These are phyloP conservation scores for Melanotaenia duboulayi DNA, from an alignment of 2,113 vertebrate genomes.

Conservation along the genomic window DNA sequence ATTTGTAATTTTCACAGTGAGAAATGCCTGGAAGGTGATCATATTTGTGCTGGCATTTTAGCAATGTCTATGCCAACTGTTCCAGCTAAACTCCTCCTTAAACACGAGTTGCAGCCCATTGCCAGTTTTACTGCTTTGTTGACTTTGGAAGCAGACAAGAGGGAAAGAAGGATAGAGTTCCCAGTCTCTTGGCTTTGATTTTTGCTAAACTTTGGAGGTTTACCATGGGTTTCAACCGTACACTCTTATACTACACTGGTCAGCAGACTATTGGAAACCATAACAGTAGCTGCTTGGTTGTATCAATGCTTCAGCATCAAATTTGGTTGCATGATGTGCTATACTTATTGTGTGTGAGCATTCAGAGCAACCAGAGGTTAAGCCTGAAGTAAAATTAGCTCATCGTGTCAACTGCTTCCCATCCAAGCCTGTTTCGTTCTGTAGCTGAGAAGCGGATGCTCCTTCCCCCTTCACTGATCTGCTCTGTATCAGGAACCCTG, in stretches of 20 bases:
- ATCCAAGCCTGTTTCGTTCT: slow-evolving; percentile 23
- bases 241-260: slow-evolving; percentile 18
- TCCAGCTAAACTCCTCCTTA: slow-evolving; percentile 44
- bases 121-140: slow-evolving; percentile 56
- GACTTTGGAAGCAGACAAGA: slow-evolving; percentile 56
- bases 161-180: slow-evolving; percentile 28
- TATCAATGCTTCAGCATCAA: not conserved
- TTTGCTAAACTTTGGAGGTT: slow-evolving; percentile 45
- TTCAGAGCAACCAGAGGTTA: slow-evolving; percentile 19
- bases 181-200: slow-evolving; percentile 38
- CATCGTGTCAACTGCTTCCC: slow-evolving; percentile 15
- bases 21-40: slow-evolving; percentile 23
- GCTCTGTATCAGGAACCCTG: slow-evolving; percentile 41
- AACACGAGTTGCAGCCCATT: slow-evolving; percentile 40
- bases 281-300: slow-evolving; percentile 15
- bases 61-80: slow-evolving; percentile 16
- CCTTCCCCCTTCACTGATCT: slow-evolving; percentile 27
- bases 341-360: not conserved
- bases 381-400: slow-evolving; percentile 48
- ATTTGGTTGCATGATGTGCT: not conserved
- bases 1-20: slow-evolving; percentile 32
- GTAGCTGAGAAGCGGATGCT: slow-evolving; percentile 22
- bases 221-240: slow-evolving; percentile 49
- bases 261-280: slow-evolving; percentile 21
- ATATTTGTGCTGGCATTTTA: slow-evolving; percentile 2